Conservation (phyloP, 2,888 invertebrate species). For the Crepidodera aurea region DNA sequence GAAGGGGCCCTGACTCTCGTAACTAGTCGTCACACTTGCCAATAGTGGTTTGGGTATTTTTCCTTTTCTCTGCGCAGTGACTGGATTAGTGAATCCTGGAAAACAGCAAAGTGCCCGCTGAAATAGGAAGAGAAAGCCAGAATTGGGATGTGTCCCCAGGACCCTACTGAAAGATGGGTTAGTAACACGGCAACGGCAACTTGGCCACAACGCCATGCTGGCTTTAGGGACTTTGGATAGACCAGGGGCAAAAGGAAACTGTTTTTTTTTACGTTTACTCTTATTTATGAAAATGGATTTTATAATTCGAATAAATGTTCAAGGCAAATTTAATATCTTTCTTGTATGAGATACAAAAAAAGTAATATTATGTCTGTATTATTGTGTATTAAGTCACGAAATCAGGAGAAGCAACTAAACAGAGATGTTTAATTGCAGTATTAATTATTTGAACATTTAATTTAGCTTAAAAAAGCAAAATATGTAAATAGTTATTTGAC, state of each 20-base stretch:
- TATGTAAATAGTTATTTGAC: no score
- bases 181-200: slow-evolving; percentile 60
- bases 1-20: slow-evolving; percentile 49
- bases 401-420: no score
- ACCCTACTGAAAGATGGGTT: slow-evolving; percentile 60
- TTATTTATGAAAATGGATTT: slow-evolving; percentile 17
- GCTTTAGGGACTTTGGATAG: slow-evolving; percentile 22
- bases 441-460: no score
- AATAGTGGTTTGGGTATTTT: slow-evolving; percentile 78
- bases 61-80: slow-evolving; percentile 78
- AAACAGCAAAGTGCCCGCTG: slow-evolving; percentile 87
- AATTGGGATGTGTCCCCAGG: slow-evolving; percentile 61
- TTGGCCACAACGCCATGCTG: slow-evolving; percentile 57
- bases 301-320: no score
- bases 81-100: slow-evolving; percentile 82
- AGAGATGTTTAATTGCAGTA: no score
- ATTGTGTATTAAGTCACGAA: no score
- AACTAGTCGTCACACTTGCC: slow-evolving; percentile 68
- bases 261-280: not conserved
- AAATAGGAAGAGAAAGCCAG: slow-evolving; percentile 67
- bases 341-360: no score
- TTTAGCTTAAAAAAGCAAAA: no score
- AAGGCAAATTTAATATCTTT: no score
- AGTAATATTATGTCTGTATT: no score
- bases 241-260: not conserved